Conservation (phyloP, 2,888 invertebrate species). For the Notodonta ziczac region DNA sequence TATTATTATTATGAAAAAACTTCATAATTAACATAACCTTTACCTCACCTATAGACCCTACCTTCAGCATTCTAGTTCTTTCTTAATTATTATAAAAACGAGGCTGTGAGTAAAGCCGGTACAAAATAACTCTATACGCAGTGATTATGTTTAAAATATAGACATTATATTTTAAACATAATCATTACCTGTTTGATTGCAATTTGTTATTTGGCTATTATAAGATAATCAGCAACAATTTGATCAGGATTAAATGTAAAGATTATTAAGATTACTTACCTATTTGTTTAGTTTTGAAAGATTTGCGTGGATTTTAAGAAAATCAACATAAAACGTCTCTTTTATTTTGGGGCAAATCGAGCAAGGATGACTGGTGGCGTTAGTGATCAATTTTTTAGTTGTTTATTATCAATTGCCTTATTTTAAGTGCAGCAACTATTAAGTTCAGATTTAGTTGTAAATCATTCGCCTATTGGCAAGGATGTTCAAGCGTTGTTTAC, state of each 20-base stretch:
- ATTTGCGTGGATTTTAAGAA: background rate
- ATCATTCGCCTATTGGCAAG: no score
- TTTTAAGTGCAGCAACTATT: background rate
- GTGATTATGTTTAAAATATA: background rate
- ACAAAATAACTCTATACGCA: background rate
- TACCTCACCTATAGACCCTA: no score
- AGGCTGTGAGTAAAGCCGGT: background rate
- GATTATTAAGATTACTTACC: background rate
- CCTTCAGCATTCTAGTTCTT: no score
- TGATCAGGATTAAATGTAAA: background rate
- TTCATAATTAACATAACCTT: no score
- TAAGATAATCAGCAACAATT: background rate
- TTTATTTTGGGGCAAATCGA: background rate
- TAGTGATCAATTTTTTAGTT: background rate
- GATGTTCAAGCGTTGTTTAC: no score
- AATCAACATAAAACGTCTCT: background rate
- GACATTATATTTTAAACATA: no score
- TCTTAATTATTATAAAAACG: no score
- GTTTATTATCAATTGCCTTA: background rate
- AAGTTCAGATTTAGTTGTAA: no score
- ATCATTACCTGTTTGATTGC: background rate
- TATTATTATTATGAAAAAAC: no score
- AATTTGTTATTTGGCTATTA: background rate
- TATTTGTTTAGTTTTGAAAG: background rate
- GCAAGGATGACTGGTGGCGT: background rate